phyloP scores from a whole-genome alignment of 2,888 invertebrate species.

The Melanargia galathea region DNA sequence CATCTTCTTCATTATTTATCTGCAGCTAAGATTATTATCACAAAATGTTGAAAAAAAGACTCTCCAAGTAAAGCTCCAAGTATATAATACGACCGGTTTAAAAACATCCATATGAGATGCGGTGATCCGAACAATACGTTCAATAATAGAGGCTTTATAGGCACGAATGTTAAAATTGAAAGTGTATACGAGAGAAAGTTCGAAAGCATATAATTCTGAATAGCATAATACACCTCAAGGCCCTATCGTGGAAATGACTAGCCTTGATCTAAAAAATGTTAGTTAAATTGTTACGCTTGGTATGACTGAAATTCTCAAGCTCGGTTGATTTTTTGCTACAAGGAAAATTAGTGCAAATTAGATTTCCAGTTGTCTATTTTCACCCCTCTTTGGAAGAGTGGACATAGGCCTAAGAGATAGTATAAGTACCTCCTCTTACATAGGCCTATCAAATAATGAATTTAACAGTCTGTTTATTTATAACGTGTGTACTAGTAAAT shows the following conservation, averaged over 20 bases:
- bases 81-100: constrained; percentile 4
- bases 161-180: constrained; percentile 34
- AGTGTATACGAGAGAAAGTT: constrained; percentile 39
- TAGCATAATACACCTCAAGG: constrained; percentile 2
- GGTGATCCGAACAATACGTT: constrained; percentile 9
- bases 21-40: too few species aligned
- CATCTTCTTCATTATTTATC: not conserved
- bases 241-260: constrained; percentile 11
- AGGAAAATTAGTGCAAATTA: not conserved
- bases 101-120: not conserved
- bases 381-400: too few species aligned
- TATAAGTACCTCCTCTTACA: too few species aligned
- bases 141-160: constrained; percentile 20
- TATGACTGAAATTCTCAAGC: not conserved
- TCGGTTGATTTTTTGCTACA: not conserved
- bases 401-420: too few species aligned
- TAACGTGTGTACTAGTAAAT: too few species aligned
- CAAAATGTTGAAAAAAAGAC: too few species aligned
- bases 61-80: too few species aligned
- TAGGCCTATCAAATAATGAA: too few species aligned
- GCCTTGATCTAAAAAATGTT: constrained; percentile 20
- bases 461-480: too few species aligned
- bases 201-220: constrained; percentile 27
- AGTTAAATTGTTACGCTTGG: constrained; percentile 21
- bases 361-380: too few species aligned